Evolutionary conservation across 1,140 invertebrate genomes (phyloP), one percentile per base, ranked within the genome.

Genomic region (Asbolus verrucosus): DNA sequence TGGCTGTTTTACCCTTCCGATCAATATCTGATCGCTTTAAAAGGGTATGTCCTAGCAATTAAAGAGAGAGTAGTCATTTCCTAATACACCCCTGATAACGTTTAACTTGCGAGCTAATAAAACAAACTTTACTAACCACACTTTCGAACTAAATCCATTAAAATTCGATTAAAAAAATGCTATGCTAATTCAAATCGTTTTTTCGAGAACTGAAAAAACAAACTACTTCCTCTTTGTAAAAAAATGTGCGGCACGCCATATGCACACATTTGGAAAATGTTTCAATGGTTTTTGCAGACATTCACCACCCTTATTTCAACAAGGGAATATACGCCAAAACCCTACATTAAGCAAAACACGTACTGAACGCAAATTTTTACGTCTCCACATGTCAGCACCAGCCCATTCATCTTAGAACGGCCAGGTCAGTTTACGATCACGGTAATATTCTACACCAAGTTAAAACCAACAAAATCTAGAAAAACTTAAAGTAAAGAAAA

Each of bases 41-140:
- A 54, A 54, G 46, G 46, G 46, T 54, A 30, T 14, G 27, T 54
- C 46, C 46, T 27, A 19, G 46, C 46, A 54, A 54, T 54, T 54
- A 54, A 54, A 54, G 46, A 54, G 46, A 54, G 21, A 54, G 46
- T 54, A 54, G 46, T 54, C 46, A 54, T 54, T 54, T 54, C 46
- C 46, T 54, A 54, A 54, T 54, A 54, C 46, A 54, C 46, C 46
- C 33, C 46, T 24, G 46, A 54, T 54, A 54, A 54, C 46, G 46
- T 54, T 54, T 54, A 54, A 30, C 46, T 54, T 54, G 19, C 46
- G 46, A 54, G 21, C 19, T 54, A 54, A 54, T 54, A 54, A 54
- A 30, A 24, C 46, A 54, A 54, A 54, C 46, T 54, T 54, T 54
- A 54, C 46, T 54, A 54, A 54, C 19, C 46, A 54, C 46, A 54